Evolutionary conservation across 2,113 vertebrate genomes (phyloP), one percentile per base, ranked within the genome.

Genomic region (Nettapus auritus): DNA sequence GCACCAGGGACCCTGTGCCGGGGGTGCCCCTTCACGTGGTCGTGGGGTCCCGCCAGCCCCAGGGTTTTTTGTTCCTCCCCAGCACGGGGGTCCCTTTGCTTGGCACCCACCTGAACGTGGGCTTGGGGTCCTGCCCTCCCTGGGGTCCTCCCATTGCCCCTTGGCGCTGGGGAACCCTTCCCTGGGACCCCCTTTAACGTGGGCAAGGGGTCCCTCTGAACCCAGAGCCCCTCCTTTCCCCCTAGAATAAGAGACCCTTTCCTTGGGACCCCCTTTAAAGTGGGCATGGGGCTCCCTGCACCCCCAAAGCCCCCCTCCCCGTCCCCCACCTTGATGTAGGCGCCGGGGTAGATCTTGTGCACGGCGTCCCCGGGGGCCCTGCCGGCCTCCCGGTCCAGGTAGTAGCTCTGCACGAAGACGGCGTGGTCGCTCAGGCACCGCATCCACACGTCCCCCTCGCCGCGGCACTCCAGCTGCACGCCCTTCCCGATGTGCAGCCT

Each of bases 341-440:
- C 98, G 3, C 98, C 97, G 0, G 98, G 98, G 93, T 98, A 98
- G 59, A 98, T 98, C 96, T 99, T 99, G 78, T 99, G 98, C 29
- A 99, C 98, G 1, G 98, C 98, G 2, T 98, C 98, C 0, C 98
- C 98, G 1, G 98, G 98, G 1, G 98, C 98, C 29, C 98, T 95
- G 6, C 98, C 98, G 0, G 98, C 98, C 90, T 98, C 98, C 8
- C 98, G 96, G 95, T 98, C 98, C 95, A 98, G 88, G 89, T 98
- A 98, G 80, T 97, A 98, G 90, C 98, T 99, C 97, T 98, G 98
- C 17, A 98, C 97, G 19, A 99, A 99, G 17, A 98, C 96, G 0
- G 98, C 97, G 77, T 98, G 98, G 60, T 98, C 97, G 38, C 98
- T 98, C 40, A 98, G 98, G 91, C 98, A 98, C 50, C 97, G 98